Percentiles rank a stretch among this genome's conserved stretches.
These are phyloP conservation scores for Syndactyla subalaris DNA, from an alignment of 2,797 vertebrate species.

Conservation along the genomic window DNA sequence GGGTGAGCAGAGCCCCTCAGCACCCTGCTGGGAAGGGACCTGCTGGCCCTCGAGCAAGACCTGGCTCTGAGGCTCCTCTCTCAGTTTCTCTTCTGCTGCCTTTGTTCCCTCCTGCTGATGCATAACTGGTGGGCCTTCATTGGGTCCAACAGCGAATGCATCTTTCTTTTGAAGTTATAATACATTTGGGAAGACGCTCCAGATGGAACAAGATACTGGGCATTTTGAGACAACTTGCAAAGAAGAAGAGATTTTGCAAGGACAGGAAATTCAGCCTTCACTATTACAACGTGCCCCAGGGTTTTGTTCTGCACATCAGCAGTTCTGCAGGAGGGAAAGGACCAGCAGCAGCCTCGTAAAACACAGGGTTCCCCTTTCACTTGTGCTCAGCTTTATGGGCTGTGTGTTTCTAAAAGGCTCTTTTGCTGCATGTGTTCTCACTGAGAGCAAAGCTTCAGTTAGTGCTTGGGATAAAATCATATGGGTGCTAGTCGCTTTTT, in stretches of 20 bases:
- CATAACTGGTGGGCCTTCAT: not conserved
- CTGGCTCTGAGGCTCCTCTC: not conserved
- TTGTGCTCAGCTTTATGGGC: not conserved
- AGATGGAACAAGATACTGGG: not conserved
- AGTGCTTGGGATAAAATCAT: not conserved
- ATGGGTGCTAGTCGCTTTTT: not conserved
- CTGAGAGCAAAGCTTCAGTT: not conserved
- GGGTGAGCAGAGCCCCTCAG: not conserved
- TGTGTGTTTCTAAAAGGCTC: not conserved
- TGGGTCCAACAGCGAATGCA: not conserved
- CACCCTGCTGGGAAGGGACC: not conserved
- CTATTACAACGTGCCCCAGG: not conserved
- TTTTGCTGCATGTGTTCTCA: not conserved
- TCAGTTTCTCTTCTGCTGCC: not conserved
- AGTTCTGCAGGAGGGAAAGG: not conserved
- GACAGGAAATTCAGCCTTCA: not conserved
- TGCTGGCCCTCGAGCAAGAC: not conserved
- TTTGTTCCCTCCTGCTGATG: not conserved
- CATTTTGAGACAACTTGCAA: not conserved
- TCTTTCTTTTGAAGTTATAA: not conserved
- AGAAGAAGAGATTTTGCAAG: conserved; percentile 8
- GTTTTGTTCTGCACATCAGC: conserved; percentile 27
- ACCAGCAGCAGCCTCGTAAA: not conserved
- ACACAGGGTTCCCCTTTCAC: not conserved
- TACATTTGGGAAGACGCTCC: not conserved